Base-by-base conservation (phyloP, 2,888 invertebrate species). In the Gibbula magus region DNA sequence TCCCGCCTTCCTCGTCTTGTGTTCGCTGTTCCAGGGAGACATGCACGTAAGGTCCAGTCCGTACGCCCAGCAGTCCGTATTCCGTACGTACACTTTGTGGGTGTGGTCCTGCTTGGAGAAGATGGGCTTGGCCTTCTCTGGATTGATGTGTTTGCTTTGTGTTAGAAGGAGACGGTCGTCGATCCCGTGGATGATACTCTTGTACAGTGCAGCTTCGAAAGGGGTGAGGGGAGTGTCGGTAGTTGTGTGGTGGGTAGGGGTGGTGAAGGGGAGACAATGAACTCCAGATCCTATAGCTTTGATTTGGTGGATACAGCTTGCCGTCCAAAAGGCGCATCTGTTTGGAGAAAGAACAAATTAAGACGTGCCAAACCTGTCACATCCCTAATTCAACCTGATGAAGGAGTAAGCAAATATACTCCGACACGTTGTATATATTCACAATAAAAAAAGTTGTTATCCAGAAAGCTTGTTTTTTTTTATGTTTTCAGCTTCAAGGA, bases 1-100 rank as follows among this genome's bases (percentile, higher is more conserved):
- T 8, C 88, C 88, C 0, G 88, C 88, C 74, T 83, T 85, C 20
- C 85, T 78, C 39, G 73, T 84, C 8, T 82, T 73, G 3, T 82
- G 82, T 22, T 84, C 51, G 45, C 87, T 88, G 79, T 88, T 88
- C 88, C 88, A 88, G 13, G 88, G 88, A 13, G 88, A 88, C 45
- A 88, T 87, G 16, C 82, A 56, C 0, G 88, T 87, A 45, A 88
- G 78, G 76, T 88, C 88, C 22, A 88, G 82, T 18, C 84, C 82
- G 75, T 86, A 78, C 3, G 88, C 88, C 88, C 88, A 88, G 66
- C 88, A 88, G 22, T 85, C 73, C 20, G 81, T 51, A 80, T 85
- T 86, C 39, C 88, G 78, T 29, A 83, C 56, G 70, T 88, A 88
- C 1, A 73, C 53, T 25, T 84, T 86, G 54, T 86, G 80, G 2